Base-by-base conservation (phyloP, 2,797 vertebrate genomes). In the Psittacula echo region DNA sequence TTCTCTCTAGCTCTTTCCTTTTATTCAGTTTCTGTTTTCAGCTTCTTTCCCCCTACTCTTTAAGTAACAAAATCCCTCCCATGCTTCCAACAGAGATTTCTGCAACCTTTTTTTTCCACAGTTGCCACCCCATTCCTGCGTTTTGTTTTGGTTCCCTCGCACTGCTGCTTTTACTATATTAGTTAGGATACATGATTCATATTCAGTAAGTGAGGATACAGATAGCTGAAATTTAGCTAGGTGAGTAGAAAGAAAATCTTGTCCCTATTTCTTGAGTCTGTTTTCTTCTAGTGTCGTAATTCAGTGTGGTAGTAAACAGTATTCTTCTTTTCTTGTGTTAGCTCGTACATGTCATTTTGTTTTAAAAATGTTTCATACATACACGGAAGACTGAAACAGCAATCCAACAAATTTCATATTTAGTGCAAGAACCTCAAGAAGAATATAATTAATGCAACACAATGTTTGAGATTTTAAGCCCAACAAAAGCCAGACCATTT, bases 401-500 rank as follows among this genome's bases (percentile, higher is more conserved):
- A 62, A 51, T 60, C 68, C 70, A 95, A 76, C 56, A 91, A 73
- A 90, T 95, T 75, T 89, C 50, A 85, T 93, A 78, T 78, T 90
- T 77, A 20, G 56, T 91, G 78, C 78, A 60, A 77, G 83, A 79
- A 80, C 65, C 95, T 92, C 72, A 80, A 93, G 74, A 78, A 95
- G 95, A 95, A 73, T 60, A 60, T 91, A 85, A 93, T 96, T 81
- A 93, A 91, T 92, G 82, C 91, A 95, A 94, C 41, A 50, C 92
- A 75, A 73, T 91, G 85, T 96, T 96, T 95, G 95, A 96, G 92
- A 93, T 96, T 96, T 96, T 84, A 92, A 94, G 93, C 88, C 86
- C 94, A 91, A 96, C 92, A 90, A 91, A 94, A 94, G 89, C 85
- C 86, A 88, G 89, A 96, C 71, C 95, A 95, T 96, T 96, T 97